Evolutionary conservation across 2,797 vertebrate genomes (phyloP).

Genomic region (Leuciscus waleckii): DNA sequence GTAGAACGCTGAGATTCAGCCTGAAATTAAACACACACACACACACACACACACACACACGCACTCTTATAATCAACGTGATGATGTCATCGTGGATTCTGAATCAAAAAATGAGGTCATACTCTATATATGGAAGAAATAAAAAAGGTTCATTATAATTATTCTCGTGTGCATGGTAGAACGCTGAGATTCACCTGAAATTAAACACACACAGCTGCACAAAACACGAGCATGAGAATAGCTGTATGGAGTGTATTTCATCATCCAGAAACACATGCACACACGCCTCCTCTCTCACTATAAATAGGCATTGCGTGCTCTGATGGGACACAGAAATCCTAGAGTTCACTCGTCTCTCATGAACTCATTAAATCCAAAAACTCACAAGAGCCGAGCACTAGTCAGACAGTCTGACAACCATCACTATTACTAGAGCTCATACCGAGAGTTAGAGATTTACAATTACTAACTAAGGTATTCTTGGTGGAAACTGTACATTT

Average conservation of each 20-base stretch:
- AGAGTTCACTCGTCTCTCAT: constrained; percentile 47
- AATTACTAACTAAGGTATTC: not conserved
- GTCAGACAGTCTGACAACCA: not conserved
- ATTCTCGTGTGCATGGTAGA: not conserved
- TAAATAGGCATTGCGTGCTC: constrained; percentile 36
- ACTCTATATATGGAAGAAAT: not conserved
- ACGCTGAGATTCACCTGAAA: not conserved
- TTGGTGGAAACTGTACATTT: not conserved
- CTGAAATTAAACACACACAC: not conserved
- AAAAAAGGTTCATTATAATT: not conserved
- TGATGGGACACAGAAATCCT: constrained; percentile 39
- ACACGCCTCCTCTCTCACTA: constrained; percentile 22
- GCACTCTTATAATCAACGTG: constrained; percentile 33
- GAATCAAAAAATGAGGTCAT: constrained; percentile 56
- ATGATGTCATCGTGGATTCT: constrained; percentile 44
- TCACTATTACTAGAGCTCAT: not conserved
- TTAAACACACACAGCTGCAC: not conserved
- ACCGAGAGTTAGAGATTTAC: too few species aligned
- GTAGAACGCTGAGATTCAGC: not conserved
- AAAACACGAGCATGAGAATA: constrained; percentile 29
- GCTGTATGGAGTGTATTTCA: constrained; percentile 18
- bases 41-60: too few species aligned
- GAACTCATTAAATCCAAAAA: constrained; percentile 44
- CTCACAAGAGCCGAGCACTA: not conserved
- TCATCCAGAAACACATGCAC: constrained; percentile 29